These are phyloP conservation scores for Stegana nigrithorax DNA, from an alignment of 2,888 invertebrate species.

Conservation along the genomic window DNA sequence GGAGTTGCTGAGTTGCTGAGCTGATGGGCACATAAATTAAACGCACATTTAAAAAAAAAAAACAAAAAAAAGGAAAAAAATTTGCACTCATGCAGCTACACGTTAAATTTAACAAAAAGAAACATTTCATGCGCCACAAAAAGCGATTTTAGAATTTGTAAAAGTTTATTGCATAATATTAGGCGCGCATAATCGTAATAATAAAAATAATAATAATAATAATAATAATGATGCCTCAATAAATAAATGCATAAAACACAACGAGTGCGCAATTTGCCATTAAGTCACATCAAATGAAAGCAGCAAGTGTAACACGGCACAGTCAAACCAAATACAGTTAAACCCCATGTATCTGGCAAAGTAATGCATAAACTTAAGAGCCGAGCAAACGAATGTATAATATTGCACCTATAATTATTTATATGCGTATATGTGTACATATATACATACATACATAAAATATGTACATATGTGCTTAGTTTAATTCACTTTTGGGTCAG, in stretches of 20 bases:
- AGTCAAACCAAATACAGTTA: no score
- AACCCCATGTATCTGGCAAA: no score
- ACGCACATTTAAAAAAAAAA: background rate
- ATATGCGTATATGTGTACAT: background rate
- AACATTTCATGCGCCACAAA: no score
- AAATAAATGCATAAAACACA: slow-evolving; percentile 37
- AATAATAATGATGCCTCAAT: slow-evolving; percentile 34
- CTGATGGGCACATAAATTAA: no score
- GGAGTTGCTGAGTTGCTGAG: background rate
- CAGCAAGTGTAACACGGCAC: background rate
- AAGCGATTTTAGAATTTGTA: slow-evolving; percentile 13
- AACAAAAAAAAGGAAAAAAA: no score
- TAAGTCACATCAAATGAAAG: background rate
- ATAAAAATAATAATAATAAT: no score
- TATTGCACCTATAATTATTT: background rate
- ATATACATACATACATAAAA: background rate
- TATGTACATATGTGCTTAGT: no score
- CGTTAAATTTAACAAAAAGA: slow-evolving; percentile 15
- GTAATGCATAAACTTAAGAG: background rate
- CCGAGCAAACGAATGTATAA: background rate
- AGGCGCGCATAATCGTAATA: no score
- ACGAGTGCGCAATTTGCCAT: slow-evolving; percentile 7
- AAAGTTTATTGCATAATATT: slow-evolving; percentile 40
- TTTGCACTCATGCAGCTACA: background rate
- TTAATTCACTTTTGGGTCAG: slow-evolving; percentile 2